phyloP scores from a whole-genome alignment of 2,113 vertebrate genomes.

The Rana temporaria region DNA sequence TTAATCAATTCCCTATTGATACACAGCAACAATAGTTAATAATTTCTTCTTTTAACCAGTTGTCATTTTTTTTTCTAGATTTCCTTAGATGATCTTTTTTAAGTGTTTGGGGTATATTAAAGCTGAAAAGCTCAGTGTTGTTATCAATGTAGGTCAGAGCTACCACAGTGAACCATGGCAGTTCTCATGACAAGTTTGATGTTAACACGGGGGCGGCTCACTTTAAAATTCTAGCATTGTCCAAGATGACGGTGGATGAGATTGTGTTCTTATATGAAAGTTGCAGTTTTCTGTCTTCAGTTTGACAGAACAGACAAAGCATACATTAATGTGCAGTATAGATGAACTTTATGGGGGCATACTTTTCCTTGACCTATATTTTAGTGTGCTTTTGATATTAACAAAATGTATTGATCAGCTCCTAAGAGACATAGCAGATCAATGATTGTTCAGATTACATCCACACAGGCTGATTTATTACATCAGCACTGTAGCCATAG shows the following conservation, averaged over 20 bases:
- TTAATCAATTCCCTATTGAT: conserved; percentile 35
- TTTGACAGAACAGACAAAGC: neutral
- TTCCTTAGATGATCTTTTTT: conserved; percentile 24
- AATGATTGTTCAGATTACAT: neutral
- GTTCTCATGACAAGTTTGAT: conserved; percentile 20
- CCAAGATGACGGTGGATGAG: neutral
- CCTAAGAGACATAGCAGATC: no score
- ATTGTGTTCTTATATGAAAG: conserved; percentile 2
- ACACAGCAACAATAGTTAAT: neutral
- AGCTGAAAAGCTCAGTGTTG: neutral
- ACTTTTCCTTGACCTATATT: neutral
- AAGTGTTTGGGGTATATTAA: conserved; percentile 10
- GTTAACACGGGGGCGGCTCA: conserved; percentile 23
- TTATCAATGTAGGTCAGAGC: conserved; percentile 48
- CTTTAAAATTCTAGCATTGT: conserved; percentile 14
- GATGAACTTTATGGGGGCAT: neutral
- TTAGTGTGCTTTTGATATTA: neutral
- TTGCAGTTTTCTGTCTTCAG: neutral
- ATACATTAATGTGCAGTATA: neutral
- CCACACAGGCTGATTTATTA: no score
- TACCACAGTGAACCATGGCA: conserved; percentile 34
- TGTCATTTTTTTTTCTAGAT: conserved; percentile 8
- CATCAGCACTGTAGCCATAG: no score
- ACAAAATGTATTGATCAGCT: no score
- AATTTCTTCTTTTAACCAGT: neutral